Conservation (phyloP, 2,113 vertebrate genomes). For the Colossoma macropomum region DNA sequence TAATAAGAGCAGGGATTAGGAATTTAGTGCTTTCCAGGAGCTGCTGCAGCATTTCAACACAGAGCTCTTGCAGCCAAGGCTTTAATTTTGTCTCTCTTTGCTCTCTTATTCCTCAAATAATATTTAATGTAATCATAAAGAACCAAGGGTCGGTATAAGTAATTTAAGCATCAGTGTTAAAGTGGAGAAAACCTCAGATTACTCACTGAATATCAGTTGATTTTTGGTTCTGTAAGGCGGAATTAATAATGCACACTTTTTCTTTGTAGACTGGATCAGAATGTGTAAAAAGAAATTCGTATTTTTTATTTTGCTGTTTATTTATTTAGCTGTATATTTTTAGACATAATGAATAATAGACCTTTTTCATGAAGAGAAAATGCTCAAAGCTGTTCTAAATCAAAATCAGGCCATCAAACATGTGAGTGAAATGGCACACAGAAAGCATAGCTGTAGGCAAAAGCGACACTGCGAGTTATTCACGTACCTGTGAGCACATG, state of each 20-base stretch:
- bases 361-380: not conserved
- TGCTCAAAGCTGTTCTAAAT: not conserved
- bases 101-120: not conserved
- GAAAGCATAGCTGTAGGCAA: not conserved
- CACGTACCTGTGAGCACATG: not conserved
- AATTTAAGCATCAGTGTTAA: not conserved
- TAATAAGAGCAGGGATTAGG: conserved; percentile 61
- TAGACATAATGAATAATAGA: not conserved
- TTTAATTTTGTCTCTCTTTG: conserved; percentile 30
- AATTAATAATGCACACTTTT: not conserved
- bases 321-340: not conserved
- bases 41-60: conserved; percentile 33
- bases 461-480: not conserved
- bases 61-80: conserved; percentile 33
- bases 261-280: not conserved
- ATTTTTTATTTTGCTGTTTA: not conserved
- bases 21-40: conserved; percentile 51
- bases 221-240: not conserved
- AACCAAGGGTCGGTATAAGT: not conserved
- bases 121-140: not conserved
- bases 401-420: not conserved
- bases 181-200: not conserved
- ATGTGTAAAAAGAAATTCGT: not conserved
- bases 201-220: not conserved
- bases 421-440: not conserved